Evolutionary conservation across 2,888 invertebrate species (phyloP).

Genomic region (Macaria notata): DNA sequence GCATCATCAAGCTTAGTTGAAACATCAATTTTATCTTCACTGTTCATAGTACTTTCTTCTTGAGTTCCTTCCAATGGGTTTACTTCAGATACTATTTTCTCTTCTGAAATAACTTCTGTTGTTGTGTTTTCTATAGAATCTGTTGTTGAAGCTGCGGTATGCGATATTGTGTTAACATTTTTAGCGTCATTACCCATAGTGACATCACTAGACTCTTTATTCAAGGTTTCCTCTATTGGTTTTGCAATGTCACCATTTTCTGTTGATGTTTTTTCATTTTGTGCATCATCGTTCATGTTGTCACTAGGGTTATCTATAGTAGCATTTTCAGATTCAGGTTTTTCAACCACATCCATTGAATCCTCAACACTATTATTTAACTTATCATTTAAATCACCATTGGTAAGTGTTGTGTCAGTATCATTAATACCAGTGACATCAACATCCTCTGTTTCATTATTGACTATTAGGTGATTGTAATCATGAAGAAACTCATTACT

Average conservation of each 20-base stretch:
- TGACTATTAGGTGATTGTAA: slow-evolving; percentile 82
- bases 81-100: too few relatives aligned
- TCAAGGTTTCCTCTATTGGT: background rate
- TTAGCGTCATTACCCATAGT: background rate
- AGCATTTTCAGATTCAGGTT: slow-evolving; percentile 12
- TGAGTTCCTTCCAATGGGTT: too few relatives aligned
- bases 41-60: too few relatives aligned
- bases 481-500: slow-evolving; percentile 88
- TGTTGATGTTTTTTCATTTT: slow-evolving; percentile 2
- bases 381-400: slow-evolving; percentile 31
- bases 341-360: slow-evolving; percentile 2
- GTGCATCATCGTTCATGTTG: slow-evolving; percentile 1
- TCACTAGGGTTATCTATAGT: background rate
- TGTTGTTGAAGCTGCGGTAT: too few relatives aligned
- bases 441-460: slow-evolving; percentile 50
- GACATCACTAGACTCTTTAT: background rate
- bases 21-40: background rate
- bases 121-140: too few relatives aligned
- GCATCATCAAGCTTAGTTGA: background rate
- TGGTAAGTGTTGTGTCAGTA: slow-evolving; percentile 31
- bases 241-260: slow-evolving; percentile 8
- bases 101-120: too few relatives aligned
- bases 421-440: slow-evolving; percentile 44
- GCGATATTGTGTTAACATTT: too few relatives aligned
- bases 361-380: slow-evolving; percentile 12